phyloP scores from a whole-genome alignment of 2,113 vertebrate genomes.

The Acrocephalus kingi region DNA sequence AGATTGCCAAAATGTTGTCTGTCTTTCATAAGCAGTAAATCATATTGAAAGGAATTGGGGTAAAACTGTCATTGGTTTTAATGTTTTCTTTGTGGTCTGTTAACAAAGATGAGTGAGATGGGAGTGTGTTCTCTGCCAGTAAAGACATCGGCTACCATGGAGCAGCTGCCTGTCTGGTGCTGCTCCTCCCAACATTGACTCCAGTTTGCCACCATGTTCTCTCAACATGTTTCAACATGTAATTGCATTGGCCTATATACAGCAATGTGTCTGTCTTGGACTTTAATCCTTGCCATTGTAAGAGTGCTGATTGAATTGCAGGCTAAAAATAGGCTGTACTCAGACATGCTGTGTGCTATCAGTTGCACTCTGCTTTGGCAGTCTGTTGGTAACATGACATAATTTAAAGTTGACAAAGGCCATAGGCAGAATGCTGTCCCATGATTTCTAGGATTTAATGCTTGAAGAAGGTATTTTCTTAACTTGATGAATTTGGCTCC shows the following conservation, averaged over 20 bases:
- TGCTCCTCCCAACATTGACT: background rate
- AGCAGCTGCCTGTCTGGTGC: background rate
- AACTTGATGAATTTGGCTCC: background rate
- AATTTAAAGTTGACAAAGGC: slow-evolving; percentile 13
- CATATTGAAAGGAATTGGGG: background rate
- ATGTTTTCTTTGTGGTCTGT: background rate
- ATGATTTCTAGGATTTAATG: background rate
- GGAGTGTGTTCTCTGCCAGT: accelerated
- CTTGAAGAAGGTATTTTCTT: background rate
- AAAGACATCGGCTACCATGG: accelerated
- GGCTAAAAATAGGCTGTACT: slow-evolving; percentile 43
- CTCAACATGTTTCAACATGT: background rate
- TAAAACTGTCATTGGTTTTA: background rate
- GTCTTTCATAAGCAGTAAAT: background rate
- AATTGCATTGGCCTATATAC: background rate
- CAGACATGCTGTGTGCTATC: background rate
- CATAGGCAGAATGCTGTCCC: background rate
- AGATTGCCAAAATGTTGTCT: background rate
- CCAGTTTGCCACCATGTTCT: background rate
- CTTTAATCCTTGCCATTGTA: slow-evolving; percentile 17
- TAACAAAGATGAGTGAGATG: background rate
- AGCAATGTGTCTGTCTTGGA: background rate
- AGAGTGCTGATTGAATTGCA: slow-evolving; percentile 15
- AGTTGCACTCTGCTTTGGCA: background rate
- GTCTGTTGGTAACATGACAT: slow-evolving; percentile 18